These are phyloP conservation scores for Actinia equina DNA, from an alignment of 64 coral and sea anemone species.

Conservation along the genomic window DNA sequence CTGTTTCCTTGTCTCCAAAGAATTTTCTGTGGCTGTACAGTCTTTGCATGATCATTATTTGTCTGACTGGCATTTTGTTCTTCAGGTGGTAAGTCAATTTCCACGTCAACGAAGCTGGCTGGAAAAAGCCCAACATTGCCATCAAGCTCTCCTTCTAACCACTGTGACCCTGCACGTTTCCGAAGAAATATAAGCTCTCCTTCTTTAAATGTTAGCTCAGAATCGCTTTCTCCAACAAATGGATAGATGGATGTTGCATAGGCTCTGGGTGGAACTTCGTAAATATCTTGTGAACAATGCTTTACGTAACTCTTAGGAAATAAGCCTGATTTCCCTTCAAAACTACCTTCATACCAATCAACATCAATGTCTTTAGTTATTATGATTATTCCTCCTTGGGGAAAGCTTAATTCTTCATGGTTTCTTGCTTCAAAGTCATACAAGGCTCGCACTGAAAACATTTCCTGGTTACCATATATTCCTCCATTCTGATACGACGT, in stretches of 20 bases:
- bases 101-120: conserved; percentile 85
- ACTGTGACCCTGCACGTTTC: conserved; percentile 71
- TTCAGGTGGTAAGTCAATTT: conserved; percentile 76
- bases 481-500: conserved; percentile 24
- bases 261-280: conserved; percentile 16
- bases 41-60: background rate
- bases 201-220: conserved; percentile 87
- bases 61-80: background rate
- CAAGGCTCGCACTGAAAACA: conserved; percentile 51
- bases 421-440: conserved; percentile 73
- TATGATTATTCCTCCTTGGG: conserved; percentile 52
- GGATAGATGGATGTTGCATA: conserved; percentile 86
- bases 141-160: conserved; percentile 89
- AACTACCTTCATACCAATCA: conserved; percentile 86
- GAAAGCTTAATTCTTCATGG: conserved; percentile 75
- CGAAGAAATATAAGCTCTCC: conserved; percentile 80
- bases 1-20: conserved; percentile 57
- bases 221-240: conserved; percentile 91
- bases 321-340: conserved; percentile 61
- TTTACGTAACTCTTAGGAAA: conserved; percentile 91
- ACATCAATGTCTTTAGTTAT: conserved; percentile 83
- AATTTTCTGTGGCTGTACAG: conserved; percentile 25
- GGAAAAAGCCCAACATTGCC: conserved; percentile 78
- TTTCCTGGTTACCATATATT: background rate
- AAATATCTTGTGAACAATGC: background rate